phyloP scores from a whole-genome alignment of 2,797 vertebrate genomes.

The Zonotrichia albicollis region DNA sequence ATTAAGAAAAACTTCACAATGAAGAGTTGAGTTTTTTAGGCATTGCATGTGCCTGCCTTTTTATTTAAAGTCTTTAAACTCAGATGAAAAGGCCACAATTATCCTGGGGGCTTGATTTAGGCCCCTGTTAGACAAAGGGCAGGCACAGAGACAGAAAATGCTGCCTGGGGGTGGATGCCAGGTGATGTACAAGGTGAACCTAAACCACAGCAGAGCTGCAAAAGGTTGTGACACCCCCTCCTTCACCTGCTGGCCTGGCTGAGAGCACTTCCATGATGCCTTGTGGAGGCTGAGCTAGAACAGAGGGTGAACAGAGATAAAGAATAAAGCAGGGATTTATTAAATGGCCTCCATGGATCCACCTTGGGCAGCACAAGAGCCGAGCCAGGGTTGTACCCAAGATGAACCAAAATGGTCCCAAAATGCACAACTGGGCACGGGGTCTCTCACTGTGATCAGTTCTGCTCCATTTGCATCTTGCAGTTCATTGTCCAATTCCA shows the following conservation, averaged over 20 bases:
- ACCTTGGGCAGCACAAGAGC: neutral
- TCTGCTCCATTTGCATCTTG: neutral
- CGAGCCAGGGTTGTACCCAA: neutral
- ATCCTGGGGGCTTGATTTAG: neutral
- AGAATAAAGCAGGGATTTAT: neutral
- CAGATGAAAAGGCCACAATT: neutral
- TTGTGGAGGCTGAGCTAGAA: neutral
- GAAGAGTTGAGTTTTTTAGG: neutral
- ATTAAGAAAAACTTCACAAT: neutral
- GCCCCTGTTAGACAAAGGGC: neutral
- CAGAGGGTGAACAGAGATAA: neutral
- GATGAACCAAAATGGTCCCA: neutral
- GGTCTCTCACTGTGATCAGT: neutral
- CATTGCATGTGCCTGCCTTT: neutral
- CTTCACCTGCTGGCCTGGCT: rapidly evolving
- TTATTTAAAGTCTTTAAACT: neutral
- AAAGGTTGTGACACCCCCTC: neutral
- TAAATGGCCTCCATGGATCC: neutral
- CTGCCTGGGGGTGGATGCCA: rapidly evolving
- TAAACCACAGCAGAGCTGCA: neutral
- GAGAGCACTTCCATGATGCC: neutral
- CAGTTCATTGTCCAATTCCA: neutral
- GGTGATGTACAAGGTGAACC: rapidly evolving
- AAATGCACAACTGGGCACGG: rapidly evolving
- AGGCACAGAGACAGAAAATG: neutral